These are phyloP conservation scores for Laupala kohalensis DNA, from an alignment of 1,140 invertebrate genomes.

Conservation along the genomic window DNA sequence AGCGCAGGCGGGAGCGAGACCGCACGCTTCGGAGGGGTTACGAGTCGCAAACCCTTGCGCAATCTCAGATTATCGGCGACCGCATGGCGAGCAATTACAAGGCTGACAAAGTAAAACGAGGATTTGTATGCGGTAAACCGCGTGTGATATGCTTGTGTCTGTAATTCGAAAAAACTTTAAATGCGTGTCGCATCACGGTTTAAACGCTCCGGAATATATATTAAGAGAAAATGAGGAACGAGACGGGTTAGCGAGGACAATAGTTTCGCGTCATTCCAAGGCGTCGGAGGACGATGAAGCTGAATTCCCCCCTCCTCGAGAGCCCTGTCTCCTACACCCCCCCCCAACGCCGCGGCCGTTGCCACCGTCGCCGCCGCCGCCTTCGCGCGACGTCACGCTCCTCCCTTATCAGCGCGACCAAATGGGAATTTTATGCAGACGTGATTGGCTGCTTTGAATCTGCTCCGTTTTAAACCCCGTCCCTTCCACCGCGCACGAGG, in stretches of 20 bases:
- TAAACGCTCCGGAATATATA: not conserved
- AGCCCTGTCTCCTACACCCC: no score
- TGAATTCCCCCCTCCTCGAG: not conserved
- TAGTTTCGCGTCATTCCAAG: not conserved
- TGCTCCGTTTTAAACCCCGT: conserved; percentile 4
- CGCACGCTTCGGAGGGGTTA: not conserved
- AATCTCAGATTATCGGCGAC: not conserved
- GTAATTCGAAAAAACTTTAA: not conserved
- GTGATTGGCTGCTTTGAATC: conserved; percentile 13
- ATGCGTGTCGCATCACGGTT: not conserved
- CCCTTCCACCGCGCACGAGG: not conserved
- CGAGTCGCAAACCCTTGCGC: not conserved
- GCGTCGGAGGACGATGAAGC: not conserved
- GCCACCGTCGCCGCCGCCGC: not conserved
- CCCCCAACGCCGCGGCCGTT: not conserved
- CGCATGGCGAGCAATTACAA: not conserved
- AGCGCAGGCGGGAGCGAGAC: not conserved
- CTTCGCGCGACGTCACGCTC: not conserved
- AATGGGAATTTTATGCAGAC: conserved; percentile 14
- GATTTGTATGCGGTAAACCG: not conserved
- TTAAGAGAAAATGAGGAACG: not conserved
- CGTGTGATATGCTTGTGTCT: not conserved
- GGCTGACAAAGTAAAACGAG: not conserved
- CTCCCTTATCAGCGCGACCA: conserved; percentile 9
- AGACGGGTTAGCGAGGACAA: no score